These are phyloP conservation scores for Phortica magna DNA, from an alignment of 2,888 invertebrate genomes.

Conservation along the genomic window DNA sequence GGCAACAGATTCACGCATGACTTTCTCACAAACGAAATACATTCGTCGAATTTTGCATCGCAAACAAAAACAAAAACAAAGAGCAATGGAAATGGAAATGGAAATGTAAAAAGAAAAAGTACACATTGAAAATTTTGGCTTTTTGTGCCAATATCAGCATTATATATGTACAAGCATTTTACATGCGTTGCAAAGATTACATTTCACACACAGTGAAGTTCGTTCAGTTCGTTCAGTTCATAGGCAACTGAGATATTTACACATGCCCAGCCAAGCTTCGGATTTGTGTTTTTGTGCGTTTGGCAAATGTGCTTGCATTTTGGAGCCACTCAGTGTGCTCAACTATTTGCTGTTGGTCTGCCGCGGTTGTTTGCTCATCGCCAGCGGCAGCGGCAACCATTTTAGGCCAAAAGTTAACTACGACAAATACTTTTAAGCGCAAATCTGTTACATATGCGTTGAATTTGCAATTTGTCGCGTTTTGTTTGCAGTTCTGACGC, in stretches of 20 bases:
- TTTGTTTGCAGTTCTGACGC: slow-evolving; percentile 37
- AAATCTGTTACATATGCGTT: neutral
- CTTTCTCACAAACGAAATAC: neutral
- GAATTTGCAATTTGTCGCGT: slow-evolving; percentile 23
- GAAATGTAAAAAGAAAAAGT: neutral
- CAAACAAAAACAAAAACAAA: neutral
- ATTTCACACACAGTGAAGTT: too few species aligned
- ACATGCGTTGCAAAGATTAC: too few species aligned
- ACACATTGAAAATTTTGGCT: neutral
- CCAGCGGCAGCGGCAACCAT: slow-evolving; percentile 40
- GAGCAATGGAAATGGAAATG: too few species aligned
- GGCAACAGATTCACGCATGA: neutral
- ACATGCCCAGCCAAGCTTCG: too few species aligned
- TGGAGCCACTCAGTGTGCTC: neutral
- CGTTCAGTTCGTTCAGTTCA: too few species aligned
- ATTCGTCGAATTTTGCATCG: neutral
- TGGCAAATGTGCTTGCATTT: neutral
- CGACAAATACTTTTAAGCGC: neutral
- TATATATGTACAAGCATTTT: too few species aligned
- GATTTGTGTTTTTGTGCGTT: neutral
- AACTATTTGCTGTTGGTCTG: neutral
- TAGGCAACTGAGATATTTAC: too few species aligned
- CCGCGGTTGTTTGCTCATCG: neutral
- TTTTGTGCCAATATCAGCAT: too few species aligned
- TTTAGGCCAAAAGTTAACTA: slow-evolving; percentile 38